Conservation (phyloP, 2,888 invertebrate species). For the Halictus ligatus region DNA sequence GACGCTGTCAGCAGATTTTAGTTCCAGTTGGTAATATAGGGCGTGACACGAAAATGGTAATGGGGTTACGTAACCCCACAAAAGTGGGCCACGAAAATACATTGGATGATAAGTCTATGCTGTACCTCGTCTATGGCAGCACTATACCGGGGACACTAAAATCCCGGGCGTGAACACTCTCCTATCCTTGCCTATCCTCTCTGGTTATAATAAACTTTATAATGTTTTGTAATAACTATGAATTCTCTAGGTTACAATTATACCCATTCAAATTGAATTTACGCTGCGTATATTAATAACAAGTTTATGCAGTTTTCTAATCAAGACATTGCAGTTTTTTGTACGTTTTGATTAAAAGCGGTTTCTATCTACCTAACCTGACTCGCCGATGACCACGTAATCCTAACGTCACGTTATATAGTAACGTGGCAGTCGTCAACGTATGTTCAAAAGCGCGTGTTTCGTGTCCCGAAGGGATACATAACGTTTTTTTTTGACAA, state of each 20-base stretch:
- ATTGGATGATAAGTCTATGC: too few relatives aligned
- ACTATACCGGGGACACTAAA: too few relatives aligned
- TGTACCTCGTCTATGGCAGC: too few relatives aligned
- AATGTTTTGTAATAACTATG: neutral
- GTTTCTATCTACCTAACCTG: constrained; percentile 37
- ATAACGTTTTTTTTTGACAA: constrained; percentile 36
- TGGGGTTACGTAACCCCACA: too few relatives aligned
- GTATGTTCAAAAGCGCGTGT: constrained; percentile 40
- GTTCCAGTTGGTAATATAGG: too few relatives aligned
- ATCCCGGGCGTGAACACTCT: neutral
- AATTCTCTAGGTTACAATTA: neutral
- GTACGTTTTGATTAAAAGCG: constrained; percentile 10
- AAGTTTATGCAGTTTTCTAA: neutral
- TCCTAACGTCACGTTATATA: constrained; percentile 20
- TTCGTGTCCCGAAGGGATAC: constrained; percentile 27
- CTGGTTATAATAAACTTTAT: neutral
- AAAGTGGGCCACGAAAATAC: too few relatives aligned
- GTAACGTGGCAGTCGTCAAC: constrained; percentile 35
- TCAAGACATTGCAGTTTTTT: neutral
- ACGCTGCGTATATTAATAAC: neutral
- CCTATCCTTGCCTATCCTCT: neutral
- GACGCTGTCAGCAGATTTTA: too few relatives aligned
- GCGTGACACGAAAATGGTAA: too few relatives aligned
- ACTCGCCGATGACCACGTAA: constrained; percentile 44
- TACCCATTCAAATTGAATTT: constrained; percentile 9